Evolutionary conservation across 2,888 invertebrate species (phyloP).

Genomic region (Microdon myrmicae): DNA sequence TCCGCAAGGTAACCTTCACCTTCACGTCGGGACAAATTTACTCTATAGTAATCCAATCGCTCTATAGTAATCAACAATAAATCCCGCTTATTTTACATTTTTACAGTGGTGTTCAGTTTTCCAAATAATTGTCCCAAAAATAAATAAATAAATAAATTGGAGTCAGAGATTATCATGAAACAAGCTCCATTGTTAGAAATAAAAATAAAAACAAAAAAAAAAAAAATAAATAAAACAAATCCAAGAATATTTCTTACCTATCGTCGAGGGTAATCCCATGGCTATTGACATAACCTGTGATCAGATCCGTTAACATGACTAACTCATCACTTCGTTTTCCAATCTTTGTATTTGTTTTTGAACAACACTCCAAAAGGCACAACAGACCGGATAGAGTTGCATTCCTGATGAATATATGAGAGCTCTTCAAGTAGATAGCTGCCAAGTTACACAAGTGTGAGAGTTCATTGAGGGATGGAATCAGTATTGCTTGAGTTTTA

Average conservation of each 20-base stretch:
- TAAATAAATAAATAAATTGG: too few species aligned
- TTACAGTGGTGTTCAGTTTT: too few species aligned
- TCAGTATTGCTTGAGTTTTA: constrained; percentile 65
- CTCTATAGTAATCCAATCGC: too few species aligned
- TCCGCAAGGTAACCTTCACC: too few species aligned
- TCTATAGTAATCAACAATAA: too few species aligned
- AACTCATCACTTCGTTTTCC: constrained; percentile 67
- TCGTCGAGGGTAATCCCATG: constrained; percentile 67
- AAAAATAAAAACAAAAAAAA: too few species aligned
- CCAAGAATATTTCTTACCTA: constrained; percentile 61
- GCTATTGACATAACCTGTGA: constrained; percentile 65
- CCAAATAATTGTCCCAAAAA: too few species aligned
- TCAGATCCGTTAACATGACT: constrained; percentile 63
- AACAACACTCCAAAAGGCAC: constrained; percentile 65
- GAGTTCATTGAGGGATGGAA: constrained; percentile 64
- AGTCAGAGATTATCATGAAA: too few species aligned
- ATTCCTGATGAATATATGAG: constrained; percentile 66
- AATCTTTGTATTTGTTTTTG: constrained; percentile 66
- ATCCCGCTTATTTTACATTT: too few species aligned
- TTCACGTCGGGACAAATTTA: too few species aligned
- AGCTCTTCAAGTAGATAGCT: constrained; percentile 66
- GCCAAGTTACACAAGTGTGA: constrained; percentile 64
- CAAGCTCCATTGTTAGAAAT: too few species aligned
- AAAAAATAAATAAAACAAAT: too few species aligned
- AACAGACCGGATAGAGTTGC: constrained; percentile 65